Conservation (phyloP, 2,888 invertebrate genomes). For the Halocaridina rubra region DNA sequence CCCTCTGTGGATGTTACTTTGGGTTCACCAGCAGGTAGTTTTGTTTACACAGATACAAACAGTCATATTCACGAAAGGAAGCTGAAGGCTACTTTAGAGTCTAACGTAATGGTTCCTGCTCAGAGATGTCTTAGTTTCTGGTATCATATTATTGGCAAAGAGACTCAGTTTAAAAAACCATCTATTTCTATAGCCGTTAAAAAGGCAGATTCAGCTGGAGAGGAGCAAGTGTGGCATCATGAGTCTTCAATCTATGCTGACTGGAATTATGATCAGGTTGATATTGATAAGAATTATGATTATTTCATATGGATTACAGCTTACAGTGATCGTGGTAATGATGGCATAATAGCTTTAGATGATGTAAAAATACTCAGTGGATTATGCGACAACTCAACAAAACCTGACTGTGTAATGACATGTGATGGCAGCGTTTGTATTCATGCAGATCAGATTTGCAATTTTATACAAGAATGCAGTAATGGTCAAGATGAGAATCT, state of each 20-base stretch:
- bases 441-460: slow-evolving; percentile 26
- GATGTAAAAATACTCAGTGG: slow-evolving; percentile 9
- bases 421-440: slow-evolving; percentile 44
- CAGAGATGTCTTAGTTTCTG: slow-evolving; percentile 35
- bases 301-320: slow-evolving; percentile 22
- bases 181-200: slow-evolving; percentile 1
- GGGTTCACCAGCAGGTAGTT: slow-evolving; percentile 29
- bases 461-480: slow-evolving; percentile 36
- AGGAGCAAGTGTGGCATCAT: background rate
- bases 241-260: background rate
- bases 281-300: background rate
- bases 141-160: slow-evolving; percentile 32
- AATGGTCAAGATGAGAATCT: slow-evolving; percentile 29
- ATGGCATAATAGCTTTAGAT: slow-evolving; percentile 41
- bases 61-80: background rate
- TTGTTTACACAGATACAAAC: slow-evolving; percentile 30
- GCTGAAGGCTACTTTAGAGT: slow-evolving; percentile 11
- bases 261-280: slow-evolving; percentile 38
- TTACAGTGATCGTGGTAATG: background rate
- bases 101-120: slow-evolving; percentile 16
- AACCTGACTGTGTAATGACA: slow-evolving; percentile 32
- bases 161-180: background rate
- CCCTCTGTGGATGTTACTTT: slow-evolving; percentile 40
- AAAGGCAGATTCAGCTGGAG: background rate
- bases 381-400: slow-evolving; percentile 20